These are phyloP conservation scores for Physeter macrocephalus DNA, from an alignment of 2,113 vertebrate species.

Conservation along the genomic window DNA sequence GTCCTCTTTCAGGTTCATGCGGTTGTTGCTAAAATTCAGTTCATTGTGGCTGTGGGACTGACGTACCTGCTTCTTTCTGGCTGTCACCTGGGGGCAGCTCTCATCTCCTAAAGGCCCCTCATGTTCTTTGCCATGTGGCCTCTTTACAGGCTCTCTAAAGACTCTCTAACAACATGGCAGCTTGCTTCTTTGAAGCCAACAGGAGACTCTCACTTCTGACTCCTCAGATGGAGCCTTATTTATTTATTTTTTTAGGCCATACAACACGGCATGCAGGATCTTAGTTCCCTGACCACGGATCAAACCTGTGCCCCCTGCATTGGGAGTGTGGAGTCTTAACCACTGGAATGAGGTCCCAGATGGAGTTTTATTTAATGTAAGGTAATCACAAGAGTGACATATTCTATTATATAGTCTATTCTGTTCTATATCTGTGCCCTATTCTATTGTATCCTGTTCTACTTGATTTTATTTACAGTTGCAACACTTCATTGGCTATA, in stretches of 20 bases:
- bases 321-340: too few species aligned
- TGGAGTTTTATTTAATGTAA: neutral
- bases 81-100: neutral
- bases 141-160: neutral
- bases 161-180: neutral
- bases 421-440: neutral
- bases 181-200: neutral
- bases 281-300: too few species aligned
- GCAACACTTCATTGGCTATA: neutral
- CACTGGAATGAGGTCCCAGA: too few species aligned
- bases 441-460: neutral
- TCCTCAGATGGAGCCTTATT: neutral
- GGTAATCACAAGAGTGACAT: neutral
- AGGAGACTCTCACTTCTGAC: neutral
- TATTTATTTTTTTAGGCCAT: too few species aligned
- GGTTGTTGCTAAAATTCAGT: neutral
- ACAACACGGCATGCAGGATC: too few species aligned
- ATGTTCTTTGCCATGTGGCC: neutral
- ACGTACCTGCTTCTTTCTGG: neutral
- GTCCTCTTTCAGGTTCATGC: neutral
- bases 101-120: neutral
- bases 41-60: neutral
- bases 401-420: neutral
- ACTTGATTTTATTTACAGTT: neutral
- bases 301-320: too few species aligned